Base-by-base conservation (phyloP, 2,797 vertebrate species). In the Sebastes ruberrimus region DNA sequence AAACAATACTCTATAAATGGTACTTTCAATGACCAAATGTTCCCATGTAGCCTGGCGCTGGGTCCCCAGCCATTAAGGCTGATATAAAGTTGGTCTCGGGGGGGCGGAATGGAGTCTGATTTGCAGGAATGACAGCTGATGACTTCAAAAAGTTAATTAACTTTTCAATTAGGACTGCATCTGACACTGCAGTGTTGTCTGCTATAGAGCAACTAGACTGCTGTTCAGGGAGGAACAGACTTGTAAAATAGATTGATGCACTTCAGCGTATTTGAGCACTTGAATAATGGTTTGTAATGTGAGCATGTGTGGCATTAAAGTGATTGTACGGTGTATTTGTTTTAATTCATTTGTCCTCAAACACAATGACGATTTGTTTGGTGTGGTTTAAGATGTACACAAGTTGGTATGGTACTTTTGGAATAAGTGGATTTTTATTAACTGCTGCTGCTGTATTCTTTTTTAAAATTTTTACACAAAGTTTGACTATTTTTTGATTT, bases 141-240 rank as follows among this genome's bases (percentile, higher is more conserved):
- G 97, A 95, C 96, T 97, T 97, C 95, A 96, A 95, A 96, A 98
- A 98, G 96, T 97, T 97, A 98, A 99, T 99, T 99, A 97, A 97
- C 96, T 98, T 98, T 97, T 97, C 97, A 98, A 98, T 99, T 98
- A 98, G 93, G 95, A 95, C 95, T 74, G 78, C 95, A 93, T 97
- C 95, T 96, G 96, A 96, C 94, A 93, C 93, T 91, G 95, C 84
- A 88, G 94, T 94, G 90, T 92, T 90, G 95, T 95, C 90, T 94
- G 93, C 90, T 91, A 89, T 32, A 18, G 89, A 92, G 89, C 92
- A 95, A 92, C 69, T 25, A 73, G 71, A 59, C 80, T 75, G 85
- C 22, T 83, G 87, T 62, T 87, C 81, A 23, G 88, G 89, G 92
- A 92, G 80, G 73, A 70, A 74, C 86, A 56, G 82, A 75, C 82